Base-by-base conservation (phyloP, 2,888 invertebrate genomes). In the Pheosia tremula region DNA sequence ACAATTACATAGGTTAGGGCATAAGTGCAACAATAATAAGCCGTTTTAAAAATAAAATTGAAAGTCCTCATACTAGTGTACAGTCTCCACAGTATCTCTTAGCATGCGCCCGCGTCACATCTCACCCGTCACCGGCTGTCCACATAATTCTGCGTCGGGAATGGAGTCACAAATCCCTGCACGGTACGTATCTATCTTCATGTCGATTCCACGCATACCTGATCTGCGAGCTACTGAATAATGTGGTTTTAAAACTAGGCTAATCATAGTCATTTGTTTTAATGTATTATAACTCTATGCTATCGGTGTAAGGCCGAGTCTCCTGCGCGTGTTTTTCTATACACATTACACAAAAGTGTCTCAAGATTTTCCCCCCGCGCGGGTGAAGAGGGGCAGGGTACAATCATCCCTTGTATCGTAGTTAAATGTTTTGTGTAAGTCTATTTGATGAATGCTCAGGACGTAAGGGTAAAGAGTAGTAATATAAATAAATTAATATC, bases 121-220 rank as follows among this genome's bases (percentile, higher is more conserved):
- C 85, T 89, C 84, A 86, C 76, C 74, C 69, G 66, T 72, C 72
- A 68, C 62, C 6, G 66, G 73, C 78, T 79, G 83, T 79, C 80
- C 71, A 82, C 87, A 90, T 91, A 90, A 89, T 80, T 91, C 86
- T 80, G 78, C 74, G 77, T 74, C 76, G 63, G 80, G 84, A 87
- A 91, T 89, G 88, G 88, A 90, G 90, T 80, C 83, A 88, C 91
- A 91, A 91, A 90, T 90, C 89, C 80, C 67, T 67, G 72, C 70
- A 63, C 73, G 67, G 74, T 61, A 72, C 71, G 79, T 80, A 83
- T 85, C 81, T 81, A 82, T 83, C 79, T 80, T 68, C 38, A 43
- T 64, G 69, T 74, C 78, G 74, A 79, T 81, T 75, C 78, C 77
- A 72, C 75, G 74, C 78, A 75, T 74, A 78, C 75, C 72, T 72